Conservation (phyloP, 2,888 invertebrate species). For the Zaprionus lineosus region DNA sequence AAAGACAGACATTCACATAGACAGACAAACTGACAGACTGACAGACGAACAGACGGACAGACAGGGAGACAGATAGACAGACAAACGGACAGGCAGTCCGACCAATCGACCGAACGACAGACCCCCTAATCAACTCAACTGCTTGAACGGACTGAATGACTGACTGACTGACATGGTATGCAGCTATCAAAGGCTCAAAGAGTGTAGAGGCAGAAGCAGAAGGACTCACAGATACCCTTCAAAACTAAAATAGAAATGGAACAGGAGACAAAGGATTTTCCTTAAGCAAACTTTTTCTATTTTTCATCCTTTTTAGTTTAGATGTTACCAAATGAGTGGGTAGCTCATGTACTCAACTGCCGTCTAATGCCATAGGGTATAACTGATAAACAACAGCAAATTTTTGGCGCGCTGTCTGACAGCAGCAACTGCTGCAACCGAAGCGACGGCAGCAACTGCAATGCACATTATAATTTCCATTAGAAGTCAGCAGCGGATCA, state of each 20-base stretch:
- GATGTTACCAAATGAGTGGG: background rate
- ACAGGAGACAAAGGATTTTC: too few relatives aligned
- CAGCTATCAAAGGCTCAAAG: slow-evolving; percentile 29
- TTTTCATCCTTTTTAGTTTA: too few relatives aligned
- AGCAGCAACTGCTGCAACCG: slow-evolving; percentile 37
- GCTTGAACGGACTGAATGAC: slow-evolving; percentile 25
- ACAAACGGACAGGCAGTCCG: slow-evolving; percentile 33
- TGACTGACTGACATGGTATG: slow-evolving; percentile 29
- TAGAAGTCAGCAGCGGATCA: slow-evolving; percentile 58
- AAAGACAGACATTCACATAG: too few relatives aligned
- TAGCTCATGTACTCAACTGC: too few relatives aligned
- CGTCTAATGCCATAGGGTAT: slow-evolving; percentile 8
- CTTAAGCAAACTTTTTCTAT: too few relatives aligned
- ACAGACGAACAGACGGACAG: slow-evolving; percentile 29
- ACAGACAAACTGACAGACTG: slow-evolving; percentile 32
- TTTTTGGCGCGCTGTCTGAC: slow-evolving; percentile 49
- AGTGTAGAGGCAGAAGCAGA: background rate
- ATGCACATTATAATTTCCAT: slow-evolving; percentile 74
- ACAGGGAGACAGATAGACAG: slow-evolving; percentile 20
- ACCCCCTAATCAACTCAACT: slow-evolving; percentile 74
- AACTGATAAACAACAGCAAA: slow-evolving; percentile 55
- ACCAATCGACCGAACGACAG: slow-evolving; percentile 19
- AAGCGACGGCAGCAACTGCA: slow-evolving; percentile 56
- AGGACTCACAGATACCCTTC: slow-evolving; percentile 32
- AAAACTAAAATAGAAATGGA: too few relatives aligned